A percentile compares a stretch with the other conserved stretches of the same genome.
Evolutionary conservation across 2,113 vertebrate species (phyloP).

Genomic region (Chamaetylas fuelleborni): DNA sequence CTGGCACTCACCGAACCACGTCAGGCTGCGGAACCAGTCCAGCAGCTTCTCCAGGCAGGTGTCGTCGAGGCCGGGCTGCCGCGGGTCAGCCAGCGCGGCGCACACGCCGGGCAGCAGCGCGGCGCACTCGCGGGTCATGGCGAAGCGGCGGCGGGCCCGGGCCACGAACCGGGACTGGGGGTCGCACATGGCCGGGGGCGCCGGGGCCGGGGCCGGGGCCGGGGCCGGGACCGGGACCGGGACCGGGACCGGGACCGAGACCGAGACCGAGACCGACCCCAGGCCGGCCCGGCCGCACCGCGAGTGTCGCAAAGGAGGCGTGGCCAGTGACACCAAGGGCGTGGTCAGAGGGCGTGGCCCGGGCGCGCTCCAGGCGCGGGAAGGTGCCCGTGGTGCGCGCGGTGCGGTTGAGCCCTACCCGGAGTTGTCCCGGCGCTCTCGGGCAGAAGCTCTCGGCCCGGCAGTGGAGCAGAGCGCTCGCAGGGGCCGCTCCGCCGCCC

Average conservation of each 20-base stretch:
- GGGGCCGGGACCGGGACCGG: too few relatives aligned
- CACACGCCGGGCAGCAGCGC: constrained; percentile 84
- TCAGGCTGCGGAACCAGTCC: constrained; percentile 85
- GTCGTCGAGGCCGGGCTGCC: constrained; percentile 82
- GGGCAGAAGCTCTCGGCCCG: too few relatives aligned
- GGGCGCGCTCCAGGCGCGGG: too few relatives aligned
- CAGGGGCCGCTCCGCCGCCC: too few relatives aligned
- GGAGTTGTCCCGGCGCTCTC: too few relatives aligned
- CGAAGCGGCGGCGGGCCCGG: not conserved
- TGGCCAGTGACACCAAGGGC: not conserved
- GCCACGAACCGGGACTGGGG: not conserved
- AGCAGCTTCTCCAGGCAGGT: constrained; percentile 92
- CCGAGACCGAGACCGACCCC: accelerated
- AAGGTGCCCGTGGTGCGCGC: accelerated
- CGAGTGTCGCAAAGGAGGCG: constrained; percentile 19
- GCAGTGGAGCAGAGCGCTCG: not conserved
- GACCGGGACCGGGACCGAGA: too few relatives aligned
- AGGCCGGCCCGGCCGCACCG: not conserved
- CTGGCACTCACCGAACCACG: constrained; percentile 54
- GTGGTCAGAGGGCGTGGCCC: not conserved
- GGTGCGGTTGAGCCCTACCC: too few relatives aligned
- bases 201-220: too few relatives aligned
- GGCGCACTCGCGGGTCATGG: constrained; percentile 83
- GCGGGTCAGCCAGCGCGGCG: constrained; percentile 76
- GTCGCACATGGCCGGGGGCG: not conserved